Evolutionary conservation across 2,113 vertebrate genomes (phyloP).

Genomic region (Glareola pratincola): DNA sequence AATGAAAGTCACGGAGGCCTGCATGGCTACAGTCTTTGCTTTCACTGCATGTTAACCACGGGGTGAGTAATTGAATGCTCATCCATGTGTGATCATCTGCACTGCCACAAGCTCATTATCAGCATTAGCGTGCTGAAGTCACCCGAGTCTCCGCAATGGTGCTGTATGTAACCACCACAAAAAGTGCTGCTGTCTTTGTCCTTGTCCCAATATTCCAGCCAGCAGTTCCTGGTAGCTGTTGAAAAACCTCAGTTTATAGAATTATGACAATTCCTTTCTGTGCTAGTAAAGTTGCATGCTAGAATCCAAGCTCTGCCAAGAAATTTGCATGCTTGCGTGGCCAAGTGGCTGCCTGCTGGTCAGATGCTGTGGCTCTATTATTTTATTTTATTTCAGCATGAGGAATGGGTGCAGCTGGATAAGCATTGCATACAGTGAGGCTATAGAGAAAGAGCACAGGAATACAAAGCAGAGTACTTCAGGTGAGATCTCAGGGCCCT

Average conservation of each 20-base stretch:
- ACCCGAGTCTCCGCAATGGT: neutral
- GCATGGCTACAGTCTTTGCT: neutral
- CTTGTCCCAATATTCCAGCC: neutral
- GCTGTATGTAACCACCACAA: neutral
- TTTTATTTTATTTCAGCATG: neutral
- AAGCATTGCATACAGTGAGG: neutral
- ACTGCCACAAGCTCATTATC: neutral
- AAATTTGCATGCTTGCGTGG: neutral
- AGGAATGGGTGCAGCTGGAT: neutral
- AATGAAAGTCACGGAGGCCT: neutral
- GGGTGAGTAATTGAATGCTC: conserved; percentile 38
- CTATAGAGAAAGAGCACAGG: neutral
- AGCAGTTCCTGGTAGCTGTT: neutral
- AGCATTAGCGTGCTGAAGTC: neutral
- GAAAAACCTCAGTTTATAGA: neutral
- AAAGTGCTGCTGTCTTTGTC: neutral
- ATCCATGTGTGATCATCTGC: neutral
- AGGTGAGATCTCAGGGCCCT: neutral
- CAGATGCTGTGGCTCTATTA: neutral
- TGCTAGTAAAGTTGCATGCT: neutral
- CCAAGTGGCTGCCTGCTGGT: neutral
- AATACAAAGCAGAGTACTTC: neutral
- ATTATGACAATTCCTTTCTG: neutral
- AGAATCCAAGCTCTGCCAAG: neutral
- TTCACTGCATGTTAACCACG: neutral